Base-by-base conservation (phyloP, 2,113 vertebrate genomes). In the Coptodon bakossiorum region DNA sequence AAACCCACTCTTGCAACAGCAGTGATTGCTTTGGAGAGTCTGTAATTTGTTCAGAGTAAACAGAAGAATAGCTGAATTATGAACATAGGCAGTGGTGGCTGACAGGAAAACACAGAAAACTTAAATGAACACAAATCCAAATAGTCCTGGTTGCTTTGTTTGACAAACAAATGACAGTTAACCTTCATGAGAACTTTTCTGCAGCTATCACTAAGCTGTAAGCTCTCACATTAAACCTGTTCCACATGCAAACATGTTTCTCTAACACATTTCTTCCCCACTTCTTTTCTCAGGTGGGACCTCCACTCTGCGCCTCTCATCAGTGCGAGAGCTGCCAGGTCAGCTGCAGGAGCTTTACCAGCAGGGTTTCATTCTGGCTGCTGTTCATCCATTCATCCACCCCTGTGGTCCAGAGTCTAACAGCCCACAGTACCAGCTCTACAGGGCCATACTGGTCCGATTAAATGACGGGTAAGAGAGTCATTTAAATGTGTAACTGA, bases 311-410 rank as follows among this genome's bases (percentile, higher is more conserved):
- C 97, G 97, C 19, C 96, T 99, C 76, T 96, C 98, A 16, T 99
- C 98, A 5, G 96, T 99, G 90, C 93, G 93, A 34, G 97, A 99
- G 96, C 96, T 99, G 89, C 98, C 99, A 0, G 90, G 95, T 86
- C 98, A 99, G 96, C 97, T 99, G 84, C 97, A 97, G 95, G 99
- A 98, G 81, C 96, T 98, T 40, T 99, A 99, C 96, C 98, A 98
- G 96, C 97, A 98, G 95, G 98, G 98, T 78, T 99, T 98, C 73
- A 54, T 96, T 2, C 96, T 99, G 96, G 97, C 97, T 4, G 95
- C 97, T 22, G 95, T 99, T 88, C 98, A 99, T 91, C 98, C 98
- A 6, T 99, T 99, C 85, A 96, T 99, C 94, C 98, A 99, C 87
- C 97, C 97, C 7, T 96, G 96, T 59, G 96, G 96, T n/a, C 96